Evolutionary conservation across 1,140 invertebrate species (phyloP), one percentile per base, ranked within the genome.

Genomic region (Caenorhabditis remanei): DNA sequence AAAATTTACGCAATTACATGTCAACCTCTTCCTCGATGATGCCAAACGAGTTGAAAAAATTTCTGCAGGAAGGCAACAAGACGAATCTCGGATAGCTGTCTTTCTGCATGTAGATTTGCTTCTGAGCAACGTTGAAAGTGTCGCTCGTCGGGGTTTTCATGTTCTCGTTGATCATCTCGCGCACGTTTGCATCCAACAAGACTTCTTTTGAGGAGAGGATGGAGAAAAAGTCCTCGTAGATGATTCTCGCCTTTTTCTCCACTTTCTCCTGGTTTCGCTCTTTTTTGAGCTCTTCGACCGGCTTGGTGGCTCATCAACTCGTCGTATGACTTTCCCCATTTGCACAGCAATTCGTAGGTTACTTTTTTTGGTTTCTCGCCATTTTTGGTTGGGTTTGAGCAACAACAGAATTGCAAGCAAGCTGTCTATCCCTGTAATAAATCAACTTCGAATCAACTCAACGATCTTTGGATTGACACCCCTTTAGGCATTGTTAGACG

Each of bases 81-180:
- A 87, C 11, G 48, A 98, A 98, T 85, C 98, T 96, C 87, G 98
- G 98, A 94, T 99, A 99, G 87, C 97, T 99, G 95, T 99, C 98
- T 91, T 98, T 95, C 94, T 99, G 97, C 98, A 99, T 99, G 94
- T 98, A 99, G 93, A 99, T 99, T 94, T 99, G 98, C 91, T 98
- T 95, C 94, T 99, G 98, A 92, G 98, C 98, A 94, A 99, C 98
- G 94, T 99, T 97, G 94, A 99, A 99, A 75, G 97, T 99, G 93
- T 96, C 95, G 90, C 96, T 95, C n/a, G 90, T 83, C 67, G 98
- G 98, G 91, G 97, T 95, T 4, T 13, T 95, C 97, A 99, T 99
- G 94, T 99, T 99, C 89, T 96, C 95, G 94, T 99, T 99, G 67
- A 99, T 97, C 85, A 97, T 95, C 93, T 99, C 98, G 71, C 98